These are phyloP conservation scores for Ceyx cyanopectus DNA, from an alignment of 2,113 vertebrate genomes.

Conservation along the genomic window DNA sequence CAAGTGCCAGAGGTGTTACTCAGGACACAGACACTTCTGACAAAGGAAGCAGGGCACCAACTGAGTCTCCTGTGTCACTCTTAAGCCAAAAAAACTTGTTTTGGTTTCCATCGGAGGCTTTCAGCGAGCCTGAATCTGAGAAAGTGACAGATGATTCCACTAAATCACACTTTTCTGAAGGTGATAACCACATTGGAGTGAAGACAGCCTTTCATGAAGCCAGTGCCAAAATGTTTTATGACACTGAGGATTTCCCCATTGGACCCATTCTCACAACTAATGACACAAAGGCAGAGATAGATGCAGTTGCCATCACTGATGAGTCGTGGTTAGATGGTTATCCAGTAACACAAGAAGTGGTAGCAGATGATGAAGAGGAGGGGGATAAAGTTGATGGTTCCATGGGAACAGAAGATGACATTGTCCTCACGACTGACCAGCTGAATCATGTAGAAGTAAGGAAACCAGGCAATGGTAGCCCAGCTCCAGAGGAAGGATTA, in stretches of 20 bases:
- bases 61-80: conserved; percentile 81
- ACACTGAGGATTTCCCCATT: conserved; percentile 59
- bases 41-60: conserved; percentile 58
- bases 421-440: conserved; percentile 53
- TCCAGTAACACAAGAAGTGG: conserved; percentile 80
- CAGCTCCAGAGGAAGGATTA: conserved; percentile 43
- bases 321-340: conserved; percentile 92
- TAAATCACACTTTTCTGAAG: conserved; percentile 66
- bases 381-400: conserved; percentile 74
- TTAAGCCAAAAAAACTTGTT: conserved; percentile 89
- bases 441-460: conserved; percentile 74
- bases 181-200: conserved; percentile 70
- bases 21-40: conserved; percentile 21
- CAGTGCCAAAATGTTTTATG: conserved; percentile 53
- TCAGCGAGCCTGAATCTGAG: conserved; percentile 75
- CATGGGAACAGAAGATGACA: conserved; percentile 67
- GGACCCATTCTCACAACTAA: conserved; percentile 71
- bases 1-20: conserved; percentile 25
- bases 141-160: conserved; percentile 52
- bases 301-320: conserved; percentile 75
- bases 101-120: conserved; percentile 87
- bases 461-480: not conserved
- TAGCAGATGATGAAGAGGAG: conserved; percentile 66
- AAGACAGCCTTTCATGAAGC: conserved; percentile 68
- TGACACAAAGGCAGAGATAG: conserved; percentile 58